phyloP scores from a whole-genome alignment of 92 coral and sea anemone species.

The Bergia puertoricense region DNA sequence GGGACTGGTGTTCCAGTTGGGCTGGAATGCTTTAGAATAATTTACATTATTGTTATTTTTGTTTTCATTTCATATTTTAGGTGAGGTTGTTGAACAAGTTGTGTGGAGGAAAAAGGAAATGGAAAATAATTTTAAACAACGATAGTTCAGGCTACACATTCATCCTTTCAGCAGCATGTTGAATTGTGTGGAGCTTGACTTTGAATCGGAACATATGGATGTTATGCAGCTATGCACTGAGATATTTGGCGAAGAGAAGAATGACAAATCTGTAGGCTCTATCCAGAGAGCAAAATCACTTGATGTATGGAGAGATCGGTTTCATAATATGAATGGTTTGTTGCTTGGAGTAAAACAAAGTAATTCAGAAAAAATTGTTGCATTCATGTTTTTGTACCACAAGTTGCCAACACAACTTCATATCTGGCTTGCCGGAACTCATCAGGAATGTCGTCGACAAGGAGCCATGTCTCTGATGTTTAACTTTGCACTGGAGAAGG shows the following conservation, averaged over 20 bases:
- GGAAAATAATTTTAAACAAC: not conserved
- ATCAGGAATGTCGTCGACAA: constrained; percentile 8
- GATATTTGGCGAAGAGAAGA: constrained; percentile 10
- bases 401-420: constrained; percentile 26
- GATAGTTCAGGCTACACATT: no score
- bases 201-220: constrained; percentile 20
- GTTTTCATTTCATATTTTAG: not conserved
- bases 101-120: not conserved
- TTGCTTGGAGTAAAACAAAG: constrained; percentile 20
- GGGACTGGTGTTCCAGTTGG: no score
- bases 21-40: no score
- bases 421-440: constrained; percentile 40
- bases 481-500: constrained; percentile 24
- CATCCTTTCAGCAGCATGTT: constrained; percentile 8
- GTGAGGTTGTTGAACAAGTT: not conserved
- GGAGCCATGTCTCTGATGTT: constrained; percentile 41
- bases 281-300: constrained; percentile 1
- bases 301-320: constrained; percentile 30
- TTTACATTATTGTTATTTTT: no score
- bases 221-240: constrained; percentile 15
- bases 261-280: not conserved
- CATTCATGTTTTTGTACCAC: constrained; percentile 42
- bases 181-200: constrained; percentile 32
- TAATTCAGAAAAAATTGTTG: not conserved
- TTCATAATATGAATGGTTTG: constrained; percentile 34